phyloP scores from a whole-genome alignment of 2,888 invertebrate species.

The Rhimphoctona megacephalus region DNA sequence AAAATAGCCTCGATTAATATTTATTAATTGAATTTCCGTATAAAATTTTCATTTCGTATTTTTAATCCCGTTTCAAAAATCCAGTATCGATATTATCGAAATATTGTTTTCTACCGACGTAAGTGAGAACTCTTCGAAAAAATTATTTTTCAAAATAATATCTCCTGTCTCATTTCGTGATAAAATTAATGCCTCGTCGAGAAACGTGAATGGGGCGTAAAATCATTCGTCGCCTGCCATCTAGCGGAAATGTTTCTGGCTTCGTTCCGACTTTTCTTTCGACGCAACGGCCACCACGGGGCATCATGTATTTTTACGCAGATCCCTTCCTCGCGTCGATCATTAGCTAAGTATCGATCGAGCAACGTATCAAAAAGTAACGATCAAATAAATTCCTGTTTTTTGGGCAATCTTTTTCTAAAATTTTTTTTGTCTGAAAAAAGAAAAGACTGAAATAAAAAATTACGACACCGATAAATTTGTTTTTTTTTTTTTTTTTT shows the following conservation, averaged over 20 bases:
- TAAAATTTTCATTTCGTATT: neutral
- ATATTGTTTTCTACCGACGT: neutral
- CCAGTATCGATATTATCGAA: neutral
- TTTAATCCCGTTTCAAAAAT: neutral
- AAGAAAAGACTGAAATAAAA: neutral
- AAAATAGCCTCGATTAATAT: neutral
- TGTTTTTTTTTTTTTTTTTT: too few species aligned
- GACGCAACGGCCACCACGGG: neutral
- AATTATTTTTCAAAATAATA: neutral
- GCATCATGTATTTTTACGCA: slow-evolving; percentile 19
- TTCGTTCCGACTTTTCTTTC: slow-evolving; percentile 45
- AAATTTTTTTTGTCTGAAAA: neutral
- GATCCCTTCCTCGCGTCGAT: slow-evolving; percentile 57
- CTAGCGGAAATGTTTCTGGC: slow-evolving; percentile 57
- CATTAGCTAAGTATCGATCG: slow-evolving; percentile 41
- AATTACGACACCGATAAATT: too few species aligned
- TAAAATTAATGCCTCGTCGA: slow-evolving; percentile 24
- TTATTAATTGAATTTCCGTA: neutral
- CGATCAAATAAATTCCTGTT: neutral
- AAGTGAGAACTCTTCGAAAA: neutral
- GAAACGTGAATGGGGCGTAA: slow-evolving; percentile 37
- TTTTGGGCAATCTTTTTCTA: neutral
- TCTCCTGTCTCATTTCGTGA: slow-evolving; percentile 16
- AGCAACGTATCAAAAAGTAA: slow-evolving; percentile 10
- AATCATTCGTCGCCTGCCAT: slow-evolving; percentile 55